Percentiles rank a stretch among this genome's conserved stretches.
Evolutionary conservation across 2,888 invertebrate species (phyloP).

Genomic region (Ferrisia virgata): DNA sequence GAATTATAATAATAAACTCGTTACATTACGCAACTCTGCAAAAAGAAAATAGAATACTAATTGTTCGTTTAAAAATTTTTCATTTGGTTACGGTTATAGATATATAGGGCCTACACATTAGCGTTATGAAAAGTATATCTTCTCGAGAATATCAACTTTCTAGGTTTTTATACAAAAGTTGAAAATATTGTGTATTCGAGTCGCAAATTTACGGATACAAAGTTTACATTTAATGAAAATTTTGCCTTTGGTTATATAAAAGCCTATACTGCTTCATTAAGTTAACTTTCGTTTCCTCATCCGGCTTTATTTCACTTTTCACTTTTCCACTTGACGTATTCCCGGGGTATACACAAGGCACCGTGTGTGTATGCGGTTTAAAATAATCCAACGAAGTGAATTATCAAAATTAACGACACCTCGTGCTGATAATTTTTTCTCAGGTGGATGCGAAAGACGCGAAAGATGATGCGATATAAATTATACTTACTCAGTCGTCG

Average conservation of each 20-base stretch:
- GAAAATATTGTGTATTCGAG: neutral
- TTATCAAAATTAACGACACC: neutral
- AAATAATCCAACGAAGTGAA: neutral
- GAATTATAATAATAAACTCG: no score
- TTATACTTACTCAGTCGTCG: neutral
- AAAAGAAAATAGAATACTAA: no score
- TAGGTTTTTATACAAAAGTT: neutral
- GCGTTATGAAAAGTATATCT: neutral
- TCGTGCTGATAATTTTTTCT: neutral
- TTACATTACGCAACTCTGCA: no score
- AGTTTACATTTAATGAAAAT: constrained; percentile 23
- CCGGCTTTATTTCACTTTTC: constrained; percentile 1
- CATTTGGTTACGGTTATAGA: neutral
- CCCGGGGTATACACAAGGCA: neutral
- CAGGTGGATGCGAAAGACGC: neutral
- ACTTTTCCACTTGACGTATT: constrained; percentile 5
- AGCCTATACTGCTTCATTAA: neutral
- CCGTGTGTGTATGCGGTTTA: neutral
- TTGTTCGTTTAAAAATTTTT: neutral
- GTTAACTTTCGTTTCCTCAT: constrained; percentile 18
- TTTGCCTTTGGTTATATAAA: neutral
- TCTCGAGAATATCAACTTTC: neutral
- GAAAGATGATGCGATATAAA: neutral
- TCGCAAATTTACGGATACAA: neutral
- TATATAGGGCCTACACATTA: neutral